These are phyloP conservation scores for Chelonia mydas DNA, from an alignment of 2,797 vertebrate species.

Conservation along the genomic window DNA sequence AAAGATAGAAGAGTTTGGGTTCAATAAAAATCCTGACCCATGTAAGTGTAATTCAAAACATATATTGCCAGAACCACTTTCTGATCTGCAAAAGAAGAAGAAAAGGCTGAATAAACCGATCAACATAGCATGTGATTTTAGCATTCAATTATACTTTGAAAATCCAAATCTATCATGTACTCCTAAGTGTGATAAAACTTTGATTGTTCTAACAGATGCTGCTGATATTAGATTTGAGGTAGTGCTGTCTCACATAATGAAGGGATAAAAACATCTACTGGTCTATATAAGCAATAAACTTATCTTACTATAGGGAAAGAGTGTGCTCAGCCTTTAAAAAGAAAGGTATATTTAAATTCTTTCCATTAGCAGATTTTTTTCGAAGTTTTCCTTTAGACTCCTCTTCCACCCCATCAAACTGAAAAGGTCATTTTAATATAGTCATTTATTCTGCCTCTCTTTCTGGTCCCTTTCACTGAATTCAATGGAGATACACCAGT, in stretches of 20 bases:
- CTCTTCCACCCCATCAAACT: conserved; percentile 24
- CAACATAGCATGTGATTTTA: conserved; percentile 35
- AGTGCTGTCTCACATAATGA: conserved; percentile 24
- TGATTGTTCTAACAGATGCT: background rate
- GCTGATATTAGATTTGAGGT: background rate
- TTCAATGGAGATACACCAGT: background rate
- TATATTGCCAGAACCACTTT: conserved; percentile 23
- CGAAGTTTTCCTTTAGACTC: conserved; percentile 13
- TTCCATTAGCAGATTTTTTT: background rate
- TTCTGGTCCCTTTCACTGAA: conserved; percentile 2
- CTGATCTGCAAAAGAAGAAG: background rate
- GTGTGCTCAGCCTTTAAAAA: conserved; percentile 5
- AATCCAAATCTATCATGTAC: conserved; percentile 5
- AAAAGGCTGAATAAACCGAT: conserved; percentile 12
- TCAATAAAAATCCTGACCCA: conserved; percentile 4
- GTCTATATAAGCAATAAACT: background rate
- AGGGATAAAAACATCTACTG: conserved; percentile 3
- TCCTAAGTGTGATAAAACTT: conserved; percentile 25
- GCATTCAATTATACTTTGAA: conserved; percentile 19
- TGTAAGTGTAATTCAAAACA: conserved; percentile 32
- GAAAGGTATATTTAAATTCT: background rate
- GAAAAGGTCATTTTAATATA: conserved; percentile 25
- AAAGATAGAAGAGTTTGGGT: conserved; percentile 36
- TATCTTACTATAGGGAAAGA: conserved; percentile 15
- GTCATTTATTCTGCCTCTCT: conserved; percentile 13